phyloP scores from a whole-genome alignment of 2,113 vertebrate genomes.

The Phyllostomus discolor region DNA sequence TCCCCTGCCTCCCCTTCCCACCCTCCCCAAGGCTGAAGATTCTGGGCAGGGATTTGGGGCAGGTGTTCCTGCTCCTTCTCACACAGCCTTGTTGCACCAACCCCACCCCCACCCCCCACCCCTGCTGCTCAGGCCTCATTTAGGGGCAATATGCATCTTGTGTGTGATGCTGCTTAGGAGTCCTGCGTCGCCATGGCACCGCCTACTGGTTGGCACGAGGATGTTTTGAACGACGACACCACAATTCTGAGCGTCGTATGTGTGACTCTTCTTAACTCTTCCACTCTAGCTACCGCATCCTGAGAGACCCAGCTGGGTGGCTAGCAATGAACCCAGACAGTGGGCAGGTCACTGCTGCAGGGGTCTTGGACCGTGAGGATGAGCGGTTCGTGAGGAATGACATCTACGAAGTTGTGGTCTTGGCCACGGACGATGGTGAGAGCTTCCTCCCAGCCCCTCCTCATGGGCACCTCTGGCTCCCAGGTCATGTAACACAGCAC shows the following conservation, averaged over 20 bases:
- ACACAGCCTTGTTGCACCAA: not conserved
- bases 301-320: slow-evolving; percentile 85
- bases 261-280: not conserved
- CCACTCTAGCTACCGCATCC: slow-evolving; percentile 83
- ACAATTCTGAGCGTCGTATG: not conserved
- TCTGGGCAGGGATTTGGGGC: not conserved
- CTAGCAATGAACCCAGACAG: slow-evolving; percentile 79
- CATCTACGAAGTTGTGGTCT: slow-evolving; percentile 82
- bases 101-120: too few species aligned
- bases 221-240: not conserved
- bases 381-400: slow-evolving; percentile 80
- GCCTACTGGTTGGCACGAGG: not conserved
- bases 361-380: slow-evolving; percentile 85
- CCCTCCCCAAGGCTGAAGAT: not conserved
- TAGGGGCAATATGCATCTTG: not conserved
- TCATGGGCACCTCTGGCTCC: not conserved
- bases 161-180: not conserved
- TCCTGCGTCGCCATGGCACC: not conserved
- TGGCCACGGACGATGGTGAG: slow-evolving; percentile 87
- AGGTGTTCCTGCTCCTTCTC: not conserved
- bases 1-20: not conserved
- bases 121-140: not conserved
- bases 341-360: slow-evolving; percentile 79
- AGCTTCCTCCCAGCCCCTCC: not conserved
- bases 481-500: not conserved